Conservation (phyloP, 2,888 invertebrate species). For the Dromius quadrimaculatus region DNA sequence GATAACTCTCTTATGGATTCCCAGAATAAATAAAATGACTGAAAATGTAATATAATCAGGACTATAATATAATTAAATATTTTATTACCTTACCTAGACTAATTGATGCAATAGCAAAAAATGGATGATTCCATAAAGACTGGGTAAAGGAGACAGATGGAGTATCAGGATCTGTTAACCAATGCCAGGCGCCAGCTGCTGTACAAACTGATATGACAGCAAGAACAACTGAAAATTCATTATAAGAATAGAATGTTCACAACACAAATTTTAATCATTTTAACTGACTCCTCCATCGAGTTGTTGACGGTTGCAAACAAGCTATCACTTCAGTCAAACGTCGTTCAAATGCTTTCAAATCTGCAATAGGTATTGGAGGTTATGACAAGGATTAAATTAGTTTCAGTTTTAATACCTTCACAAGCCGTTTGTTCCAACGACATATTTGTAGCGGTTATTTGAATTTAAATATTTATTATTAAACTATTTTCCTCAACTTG, state of each 20-base stretch:
- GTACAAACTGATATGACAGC: conserved; percentile 90
- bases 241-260: conserved; percentile 42
- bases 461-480: conserved; percentile 8
- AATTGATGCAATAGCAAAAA: conserved; percentile 90
- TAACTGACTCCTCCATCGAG: conserved; percentile 93
- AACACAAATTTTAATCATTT: conserved; percentile 34
- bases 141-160: conserved; percentile 91
- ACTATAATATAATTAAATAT: conserved; percentile 10
- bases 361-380: conserved; percentile 71
- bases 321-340: conserved; percentile 97
- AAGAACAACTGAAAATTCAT: conserved; percentile 77
- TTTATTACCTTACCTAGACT: conserved; percentile 76
- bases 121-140: conserved; percentile 93
- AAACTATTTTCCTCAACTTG: conserved; percentile 19
- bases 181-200: conserved; percentile 94
- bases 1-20: conserved; percentile 95
- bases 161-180: conserved; percentile 94
- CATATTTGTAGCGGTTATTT: conserved; percentile 67
- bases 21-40: conserved; percentile 89
- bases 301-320: conserved; percentile 93
- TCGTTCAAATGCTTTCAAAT: conserved; percentile 97
- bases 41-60: conserved; percentile 58
- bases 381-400: conserved; percentile 53
- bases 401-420: conserved; percentile 75
- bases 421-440: conserved; percentile 91